Evolutionary conservation across 2,113 vertebrate genomes (phyloP), one percentile per base, ranked within the genome.

Genomic region (Cryptotis parvus): DNA sequence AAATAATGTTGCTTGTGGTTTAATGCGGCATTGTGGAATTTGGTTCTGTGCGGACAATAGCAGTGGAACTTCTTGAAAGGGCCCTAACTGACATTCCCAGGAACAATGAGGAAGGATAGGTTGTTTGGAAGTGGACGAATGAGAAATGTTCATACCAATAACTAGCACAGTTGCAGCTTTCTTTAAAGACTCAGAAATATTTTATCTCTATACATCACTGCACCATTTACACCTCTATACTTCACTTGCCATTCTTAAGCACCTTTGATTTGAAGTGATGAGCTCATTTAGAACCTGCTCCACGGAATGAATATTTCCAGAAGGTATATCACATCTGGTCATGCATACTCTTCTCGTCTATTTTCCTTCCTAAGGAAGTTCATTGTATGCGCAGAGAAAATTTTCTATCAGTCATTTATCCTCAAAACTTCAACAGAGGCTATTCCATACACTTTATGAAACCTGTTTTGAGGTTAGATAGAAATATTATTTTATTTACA

Each of bases 171-270:
- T 33, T 29, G n/a, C 65, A 9, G 6, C 24, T 68, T 72, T 74
- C 27, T 66, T 76, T 29, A 29, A 73, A 88, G 6, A 41, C 43
- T n/a, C n/a, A 15, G 37, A n/a, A 1, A n/a, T 18, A 24, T n/a
- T 82, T 27, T 63, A 22, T 18, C 6, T 76, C 10, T 9, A n/a
- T n/a, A n/a, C n/a, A n/a, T n/a, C n/a, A n/a, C n/a, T n/a, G n/a
- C n/a, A n/a, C n/a, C n/a, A n/a, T n/a, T n/a, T n/a, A n/a, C n/a
- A n/a, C n/a, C n/a, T n/a, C n/a, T n/a, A 58, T 14, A 20, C 43
- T 45, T 3, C 7, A 52, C 2, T 11, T 2, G 45, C 9, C 1
- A 29, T 6, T 14, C 3, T 16, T 35, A 1, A 9, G 3, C 27
- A 11, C 37, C 2, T 83, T n/a, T 9, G 10, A 18, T 63, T 41